Evolutionary conservation across 2,797 vertebrate species (phyloP).

Genomic region (Chelon labrosus): DNA sequence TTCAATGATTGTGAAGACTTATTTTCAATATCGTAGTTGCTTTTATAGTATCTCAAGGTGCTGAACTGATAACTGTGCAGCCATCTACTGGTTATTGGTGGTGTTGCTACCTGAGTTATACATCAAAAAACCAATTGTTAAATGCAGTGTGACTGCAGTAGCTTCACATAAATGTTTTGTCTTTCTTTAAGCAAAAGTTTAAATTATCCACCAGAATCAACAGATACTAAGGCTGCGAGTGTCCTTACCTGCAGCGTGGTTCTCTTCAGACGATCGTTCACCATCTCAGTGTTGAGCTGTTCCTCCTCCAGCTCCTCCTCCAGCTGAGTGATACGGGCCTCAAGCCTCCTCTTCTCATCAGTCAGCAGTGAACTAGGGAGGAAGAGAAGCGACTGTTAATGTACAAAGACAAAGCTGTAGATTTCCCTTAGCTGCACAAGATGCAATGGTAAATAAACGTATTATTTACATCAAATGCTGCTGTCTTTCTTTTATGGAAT

Average conservation of each 20-base stretch:
- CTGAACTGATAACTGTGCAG: too few relatives aligned
- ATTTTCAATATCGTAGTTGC: too few relatives aligned
- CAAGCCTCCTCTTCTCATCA: constrained; percentile 94
- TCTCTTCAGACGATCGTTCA: constrained; percentile 93
- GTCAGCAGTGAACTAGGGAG: constrained; percentile 85
- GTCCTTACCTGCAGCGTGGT: constrained; percentile 88
- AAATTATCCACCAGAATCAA: not conserved
- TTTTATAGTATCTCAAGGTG: too few relatives aligned
- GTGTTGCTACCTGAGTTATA: too few relatives aligned
- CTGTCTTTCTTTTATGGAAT: too few relatives aligned
- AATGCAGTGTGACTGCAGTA: too few relatives aligned
- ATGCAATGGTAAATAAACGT: too few relatives aligned
- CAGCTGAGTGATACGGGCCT: constrained; percentile 92
- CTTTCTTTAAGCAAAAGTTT: not conserved
- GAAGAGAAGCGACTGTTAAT: not conserved
- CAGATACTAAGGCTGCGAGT: not conserved
- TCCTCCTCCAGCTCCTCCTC: constrained; percentile 98
- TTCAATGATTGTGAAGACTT: too few relatives aligned
- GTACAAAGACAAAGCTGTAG: not conserved
- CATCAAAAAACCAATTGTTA: too few relatives aligned
- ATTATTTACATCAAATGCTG: too few relatives aligned
- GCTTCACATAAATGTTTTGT: too few relatives aligned
- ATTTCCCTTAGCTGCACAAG: not conserved
- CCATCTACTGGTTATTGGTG: too few relatives aligned
- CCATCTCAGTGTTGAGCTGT: constrained; percentile 91